Evolutionary conservation across 53 echinoderm and acorn worm genomes (phyloP), one percentile per base, ranked within the genome.

Genomic region (Arbacia lixula): DNA sequence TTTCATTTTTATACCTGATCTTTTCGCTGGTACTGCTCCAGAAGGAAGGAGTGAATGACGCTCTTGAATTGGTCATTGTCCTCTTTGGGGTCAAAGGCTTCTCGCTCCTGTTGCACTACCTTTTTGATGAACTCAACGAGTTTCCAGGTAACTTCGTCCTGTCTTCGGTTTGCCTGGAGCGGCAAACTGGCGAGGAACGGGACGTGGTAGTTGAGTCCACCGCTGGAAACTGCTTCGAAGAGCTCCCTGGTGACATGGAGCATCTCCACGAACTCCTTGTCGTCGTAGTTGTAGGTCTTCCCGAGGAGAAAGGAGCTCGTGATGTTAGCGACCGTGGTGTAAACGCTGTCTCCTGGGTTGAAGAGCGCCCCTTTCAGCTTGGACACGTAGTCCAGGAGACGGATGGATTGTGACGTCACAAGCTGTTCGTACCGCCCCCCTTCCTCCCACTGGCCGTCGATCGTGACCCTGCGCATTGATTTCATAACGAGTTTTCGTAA

Each of bases 241-340:
- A 76, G 35, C 12, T 31, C 37, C 36, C 12, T 4, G 54, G 11
- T 56, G 3, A 30, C 12, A 10, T 56, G 53, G 54, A 56, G 31
- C 16, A 76, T 4, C 2, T 55, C 56, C 12, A 76, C 37, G 56
- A 76, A 76, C 53, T 76, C 76, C 35, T 41, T 30, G 37, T 76
- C 76, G 57, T 76, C 21, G 57, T 76, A 76, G 25, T 36, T 4
- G 57, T 76, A 76, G 8, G 56, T 76, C 76, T 55, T 76, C 11
- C 76, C 76, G 20, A 24, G 19, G 8, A 76, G 1, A 21, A 76
- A 54, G 3, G 21, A 19, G 26, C 20, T 76, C 35, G 14, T 55
- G 37, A 55, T 32, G 56, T 76, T 76, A 8, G 55, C 26, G 54
- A 76, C 56, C 12, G 76, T 36, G 14, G 55, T 38, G 76, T 12